Conservation (phyloP, 1,140 invertebrate species). For the Danaus plexippus region DNA sequence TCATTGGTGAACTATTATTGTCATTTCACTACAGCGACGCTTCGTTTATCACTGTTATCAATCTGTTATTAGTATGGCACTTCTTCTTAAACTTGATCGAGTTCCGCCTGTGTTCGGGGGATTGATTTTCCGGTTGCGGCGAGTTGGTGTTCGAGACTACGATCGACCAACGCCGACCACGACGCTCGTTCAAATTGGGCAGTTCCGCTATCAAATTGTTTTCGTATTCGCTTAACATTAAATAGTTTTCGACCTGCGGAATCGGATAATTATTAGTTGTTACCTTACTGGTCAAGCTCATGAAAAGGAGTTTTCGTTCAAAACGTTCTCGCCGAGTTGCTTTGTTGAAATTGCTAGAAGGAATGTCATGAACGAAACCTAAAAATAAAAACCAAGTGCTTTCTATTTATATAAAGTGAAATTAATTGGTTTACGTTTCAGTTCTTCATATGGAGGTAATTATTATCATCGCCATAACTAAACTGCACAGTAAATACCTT, state of each 20-base stretch:
- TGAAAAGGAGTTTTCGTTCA: too few species aligned
- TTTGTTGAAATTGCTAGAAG: too few species aligned
- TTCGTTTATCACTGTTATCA: slow-evolving; percentile 83
- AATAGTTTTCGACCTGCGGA: slow-evolving; percentile 81
- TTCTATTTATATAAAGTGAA: too few species aligned
- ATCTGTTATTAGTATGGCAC: slow-evolving; percentile 73
- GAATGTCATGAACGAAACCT: too few species aligned
- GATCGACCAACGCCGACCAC: slow-evolving; percentile 79
- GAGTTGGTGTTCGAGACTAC: slow-evolving; percentile 55
- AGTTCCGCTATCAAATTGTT: slow-evolving; percentile 87
- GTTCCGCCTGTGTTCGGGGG: slow-evolving; percentile 39
- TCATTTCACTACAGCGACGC: slow-evolving; percentile 73
- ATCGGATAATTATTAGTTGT: too few species aligned
- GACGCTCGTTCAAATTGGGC: slow-evolving; percentile 79
- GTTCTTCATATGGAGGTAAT: too few species aligned
- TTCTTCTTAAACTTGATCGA: slow-evolving; percentile 68
- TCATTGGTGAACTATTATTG: slow-evolving; percentile 63
- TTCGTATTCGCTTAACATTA: slow-evolving; percentile 90
- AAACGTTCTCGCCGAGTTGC: too few species aligned
- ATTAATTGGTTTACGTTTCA: too few species aligned
- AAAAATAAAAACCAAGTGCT: too few species aligned
- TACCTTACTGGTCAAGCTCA: too few species aligned
- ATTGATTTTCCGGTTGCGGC: slow-evolving; percentile 34
- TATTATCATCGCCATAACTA: too few species aligned
- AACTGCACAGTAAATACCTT: slow-evolving; percentile 7